Conservation (phyloP, 1,140 invertebrate species). For the Homarus americanus region DNA sequence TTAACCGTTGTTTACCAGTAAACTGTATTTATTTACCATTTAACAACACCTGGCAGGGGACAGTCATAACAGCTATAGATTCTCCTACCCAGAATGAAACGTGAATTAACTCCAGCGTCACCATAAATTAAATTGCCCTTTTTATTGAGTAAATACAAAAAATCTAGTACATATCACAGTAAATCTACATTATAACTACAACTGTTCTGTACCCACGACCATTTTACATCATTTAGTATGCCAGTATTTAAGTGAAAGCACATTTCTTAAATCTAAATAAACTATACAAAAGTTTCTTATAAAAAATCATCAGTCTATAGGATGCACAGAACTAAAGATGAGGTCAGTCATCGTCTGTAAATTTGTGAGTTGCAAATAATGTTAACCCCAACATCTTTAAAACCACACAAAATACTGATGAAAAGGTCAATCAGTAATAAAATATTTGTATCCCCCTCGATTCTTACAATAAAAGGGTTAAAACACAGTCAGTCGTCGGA, state of each 20-base stretch:
- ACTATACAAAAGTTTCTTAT: constrained; percentile 5
- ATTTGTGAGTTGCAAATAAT: neutral
- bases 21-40: neutral
- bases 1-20: neutral
- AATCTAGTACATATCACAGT: constrained; percentile 35
- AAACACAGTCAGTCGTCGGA: neutral
- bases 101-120: neutral
- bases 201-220: constrained; percentile 3
- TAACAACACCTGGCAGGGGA: neutral
- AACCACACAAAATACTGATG: neutral
- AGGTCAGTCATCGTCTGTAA: neutral
- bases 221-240: neutral
- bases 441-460: neutral
- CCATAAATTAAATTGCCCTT: constrained; percentile 14
- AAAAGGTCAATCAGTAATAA: neutral
- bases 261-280: constrained; percentile 10
- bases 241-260: neutral
- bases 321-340: neutral
- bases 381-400: neutral
- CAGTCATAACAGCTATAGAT: neutral
- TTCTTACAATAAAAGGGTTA: neutral
- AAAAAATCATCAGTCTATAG: neutral
- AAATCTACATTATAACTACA: constrained; percentile 22
- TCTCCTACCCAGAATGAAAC: neutral
- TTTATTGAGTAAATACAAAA: constrained; percentile 8